Percentiles rank a stretch among this genome's conserved stretches.
Evolutionary conservation across 92 coral and sea anemone genomes (phyloP).

Genomic region (Micromussa lordhowensis): DNA sequence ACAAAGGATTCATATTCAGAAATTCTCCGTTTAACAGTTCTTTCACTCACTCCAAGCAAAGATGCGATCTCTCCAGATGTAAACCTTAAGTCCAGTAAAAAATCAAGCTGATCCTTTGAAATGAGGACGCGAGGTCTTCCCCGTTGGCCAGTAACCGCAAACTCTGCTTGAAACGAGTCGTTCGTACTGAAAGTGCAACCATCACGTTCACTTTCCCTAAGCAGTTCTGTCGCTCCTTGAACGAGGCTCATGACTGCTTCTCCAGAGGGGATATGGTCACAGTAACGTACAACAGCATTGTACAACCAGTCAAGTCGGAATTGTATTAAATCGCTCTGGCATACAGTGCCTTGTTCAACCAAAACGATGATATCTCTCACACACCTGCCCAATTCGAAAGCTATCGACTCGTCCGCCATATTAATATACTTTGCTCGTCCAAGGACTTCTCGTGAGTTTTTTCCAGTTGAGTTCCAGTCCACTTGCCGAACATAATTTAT

Average conservation of each 20-base stretch:
- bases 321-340: slow-evolving; percentile 39
- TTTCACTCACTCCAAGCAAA: slow-evolving; percentile 58
- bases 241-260: slow-evolving; percentile 32
- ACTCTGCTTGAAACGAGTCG: slow-evolving; percentile 28
- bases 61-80: slow-evolving; percentile 56
- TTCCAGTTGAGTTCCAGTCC: slow-evolving; percentile 15
- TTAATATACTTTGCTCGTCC: slow-evolving; percentile 1
- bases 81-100: slow-evolving; percentile 49
- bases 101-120: too few species aligned
- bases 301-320: slow-evolving; percentile 47
- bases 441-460: slow-evolving; percentile 7
- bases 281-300: slow-evolving; percentile 48
- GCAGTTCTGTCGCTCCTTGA: slow-evolving; percentile 35
- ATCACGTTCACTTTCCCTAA: slow-evolving; percentile 15
- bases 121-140: slow-evolving; percentile 44
- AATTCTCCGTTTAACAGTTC: slow-evolving; percentile 61
- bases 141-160: slow-evolving; percentile 36
- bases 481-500: slow-evolving; percentile 23
- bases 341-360: slow-evolving; percentile 4
- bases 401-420: background rate
- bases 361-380: slow-evolving; percentile 22
- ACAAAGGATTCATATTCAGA: slow-evolving; percentile 48
- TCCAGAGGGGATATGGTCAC: slow-evolving; percentile 41
- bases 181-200: slow-evolving; percentile 1
- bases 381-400: too few species aligned